phyloP scores from a whole-genome alignment of 2,113 vertebrate species.

The Notothenia rossii region DNA sequence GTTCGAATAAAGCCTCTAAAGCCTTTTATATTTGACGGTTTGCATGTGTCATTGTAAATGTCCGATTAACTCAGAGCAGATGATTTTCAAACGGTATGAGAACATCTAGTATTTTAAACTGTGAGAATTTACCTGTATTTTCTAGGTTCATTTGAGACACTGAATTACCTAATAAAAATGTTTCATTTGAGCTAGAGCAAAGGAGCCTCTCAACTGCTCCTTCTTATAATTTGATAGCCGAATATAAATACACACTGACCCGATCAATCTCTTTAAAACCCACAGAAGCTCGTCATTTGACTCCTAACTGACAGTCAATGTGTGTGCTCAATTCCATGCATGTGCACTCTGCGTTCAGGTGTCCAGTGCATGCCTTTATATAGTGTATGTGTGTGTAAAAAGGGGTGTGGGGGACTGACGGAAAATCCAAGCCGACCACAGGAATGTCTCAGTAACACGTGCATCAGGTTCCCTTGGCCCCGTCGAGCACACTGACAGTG shows the following conservation, averaged over 20 bases:
- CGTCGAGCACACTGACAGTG: conserved; percentile 56
- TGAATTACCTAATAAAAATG: neutral
- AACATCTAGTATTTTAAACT: conserved; percentile 24
- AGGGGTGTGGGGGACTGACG: conserved; percentile 58
- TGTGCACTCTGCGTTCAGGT: conserved; percentile 22
- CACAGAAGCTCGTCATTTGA: neutral
- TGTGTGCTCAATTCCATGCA: neutral
- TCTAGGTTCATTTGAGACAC: neutral
- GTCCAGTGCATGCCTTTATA: conserved; percentile 50
- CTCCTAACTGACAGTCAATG: neutral
- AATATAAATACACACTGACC: neutral
- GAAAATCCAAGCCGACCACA: conserved; percentile 72
- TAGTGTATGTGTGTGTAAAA: conserved; percentile 48
- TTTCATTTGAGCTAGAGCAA: neutral
- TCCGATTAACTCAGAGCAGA: neutral
- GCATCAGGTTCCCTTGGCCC: conserved; percentile 54
- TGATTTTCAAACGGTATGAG: conserved; percentile 10
- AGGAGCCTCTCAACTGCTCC: neutral
- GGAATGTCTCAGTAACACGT: conserved; percentile 78
- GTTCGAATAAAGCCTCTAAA: conserved; percentile 8
- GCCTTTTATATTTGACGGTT: neutral
- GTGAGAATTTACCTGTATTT: neutral
- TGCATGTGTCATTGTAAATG: neutral
- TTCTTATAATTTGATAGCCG: neutral
- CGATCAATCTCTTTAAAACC: neutral